phyloP scores from a whole-genome alignment of 2,113 vertebrate species.

The Urocitellus parryii region DNA sequence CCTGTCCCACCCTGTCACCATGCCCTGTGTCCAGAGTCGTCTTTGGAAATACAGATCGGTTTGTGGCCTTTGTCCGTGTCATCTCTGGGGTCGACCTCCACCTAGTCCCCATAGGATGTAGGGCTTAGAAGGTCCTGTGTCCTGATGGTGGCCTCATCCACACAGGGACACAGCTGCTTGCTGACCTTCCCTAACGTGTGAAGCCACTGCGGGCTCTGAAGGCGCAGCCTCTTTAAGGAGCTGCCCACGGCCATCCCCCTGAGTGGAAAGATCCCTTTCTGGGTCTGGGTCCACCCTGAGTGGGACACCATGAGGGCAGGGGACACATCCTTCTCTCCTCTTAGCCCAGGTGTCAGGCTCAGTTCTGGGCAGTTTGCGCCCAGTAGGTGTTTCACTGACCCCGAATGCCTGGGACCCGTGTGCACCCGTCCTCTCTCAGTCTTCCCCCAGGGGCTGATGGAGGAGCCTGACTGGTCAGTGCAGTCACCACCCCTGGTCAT shows the following conservation, averaged over 20 bases:
- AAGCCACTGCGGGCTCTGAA: neutral
- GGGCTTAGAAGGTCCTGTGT: neutral
- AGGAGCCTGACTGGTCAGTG: neutral
- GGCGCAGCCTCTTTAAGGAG: too few relatives aligned
- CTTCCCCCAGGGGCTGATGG: neutral
- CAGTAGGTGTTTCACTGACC: neutral
- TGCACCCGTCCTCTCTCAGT: fast-evolving
- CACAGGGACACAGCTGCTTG: neutral
- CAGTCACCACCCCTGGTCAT: too few relatives aligned
- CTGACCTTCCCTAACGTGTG: neutral
- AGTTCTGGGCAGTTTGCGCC: neutral
- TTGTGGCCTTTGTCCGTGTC: neutral
- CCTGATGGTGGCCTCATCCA: neutral
- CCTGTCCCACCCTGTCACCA: neutral
- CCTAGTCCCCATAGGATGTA: neutral
- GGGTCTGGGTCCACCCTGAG: neutral
- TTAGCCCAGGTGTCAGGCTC: neutral
- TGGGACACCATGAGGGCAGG: neutral
- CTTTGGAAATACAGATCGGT: neutral
- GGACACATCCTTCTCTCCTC: neutral
- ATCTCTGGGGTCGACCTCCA: too few relatives aligned
- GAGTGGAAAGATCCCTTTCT: neutral
- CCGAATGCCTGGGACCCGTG: neutral
- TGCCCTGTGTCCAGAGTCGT: too few relatives aligned
- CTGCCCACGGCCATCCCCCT: fast-evolving